phyloP scores from a whole-genome alignment of 1,140 invertebrate species.

The Drosophila simulans region DNA sequence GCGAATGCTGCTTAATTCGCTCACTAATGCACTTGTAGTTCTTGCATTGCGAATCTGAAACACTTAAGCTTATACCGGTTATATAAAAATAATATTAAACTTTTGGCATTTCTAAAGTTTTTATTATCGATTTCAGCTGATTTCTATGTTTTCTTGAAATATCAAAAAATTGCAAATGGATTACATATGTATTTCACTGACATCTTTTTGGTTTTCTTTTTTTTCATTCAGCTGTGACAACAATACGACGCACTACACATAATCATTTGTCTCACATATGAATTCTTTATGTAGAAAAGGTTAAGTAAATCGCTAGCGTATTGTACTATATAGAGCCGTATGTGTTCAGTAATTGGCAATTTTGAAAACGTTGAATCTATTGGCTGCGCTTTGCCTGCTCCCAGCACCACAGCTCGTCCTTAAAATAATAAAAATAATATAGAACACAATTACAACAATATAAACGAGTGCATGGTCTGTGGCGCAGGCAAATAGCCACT shows the following conservation, averaged over 20 bases:
- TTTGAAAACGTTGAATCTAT: slow-evolving; percentile 54
- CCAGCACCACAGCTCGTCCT: slow-evolving; percentile 33
- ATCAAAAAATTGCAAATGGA: slow-evolving; percentile 65
- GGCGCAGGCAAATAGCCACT: slow-evolving; percentile 49
- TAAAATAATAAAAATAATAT: slow-evolving; percentile 44
- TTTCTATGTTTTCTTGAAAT: slow-evolving; percentile 57
- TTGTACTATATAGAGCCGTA: slow-evolving; percentile 69
- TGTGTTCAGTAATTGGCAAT: slow-evolving; percentile 61
- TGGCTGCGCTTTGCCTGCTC: slow-evolving; percentile 46
- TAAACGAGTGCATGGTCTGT: slow-evolving; percentile 36
- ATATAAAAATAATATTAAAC: too few species aligned
- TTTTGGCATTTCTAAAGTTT: slow-evolving; percentile 46
- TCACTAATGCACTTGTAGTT: not conserved
- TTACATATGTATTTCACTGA: slow-evolving; percentile 52
- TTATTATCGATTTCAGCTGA: slow-evolving; percentile 63
- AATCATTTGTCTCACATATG: slow-evolving; percentile 56
- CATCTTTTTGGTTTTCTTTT: slow-evolving; percentile 18
- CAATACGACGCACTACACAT: slow-evolving; percentile 67
- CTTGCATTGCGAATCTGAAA: not conserved
- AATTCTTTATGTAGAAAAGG: slow-evolving; percentile 59
- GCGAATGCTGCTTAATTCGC: slow-evolving; percentile 8
- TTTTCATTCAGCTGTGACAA: slow-evolving; percentile 47
- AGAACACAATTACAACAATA: slow-evolving; percentile 61
- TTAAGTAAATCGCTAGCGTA: slow-evolving; percentile 64
- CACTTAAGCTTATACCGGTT: too few species aligned